Evolutionary conservation across 1,140 invertebrate species (phyloP), one percentile per base, ranked within the genome.

Genomic region (Drosophila trapezifrons): DNA sequence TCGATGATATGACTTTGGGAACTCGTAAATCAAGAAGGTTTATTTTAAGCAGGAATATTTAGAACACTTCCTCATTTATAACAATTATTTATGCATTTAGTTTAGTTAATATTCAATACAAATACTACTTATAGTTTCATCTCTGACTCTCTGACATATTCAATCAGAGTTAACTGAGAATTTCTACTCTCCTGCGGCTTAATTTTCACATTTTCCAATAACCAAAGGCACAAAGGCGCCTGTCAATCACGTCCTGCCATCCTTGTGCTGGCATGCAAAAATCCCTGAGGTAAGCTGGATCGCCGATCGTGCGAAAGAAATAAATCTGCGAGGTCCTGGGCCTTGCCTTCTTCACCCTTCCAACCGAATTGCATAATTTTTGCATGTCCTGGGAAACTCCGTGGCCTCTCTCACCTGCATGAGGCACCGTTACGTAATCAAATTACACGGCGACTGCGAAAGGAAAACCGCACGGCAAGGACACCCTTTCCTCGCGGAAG

Each of bases 371-470:
- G 62, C 62, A 69, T 27, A 42, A 71, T 69, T 62, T 76, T 57
- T 58, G 70, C 72, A 75, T 76, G 55, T 29, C 52, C 65, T 71
- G 80, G 78, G 78, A 82, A 85, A 77, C 59, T 58, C 58, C 17
- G 17, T 42, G 64, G 63, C 55, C 46, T n/a, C n/a, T n/a, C 75
- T 79, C 75, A 67, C 80, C 80, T 78, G 74, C 73, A 27, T n/a
- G n/a, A 57, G 37, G 25, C 37, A 54, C 64, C 67, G 76, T 27
- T 59, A 18, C 65, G 81, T 85, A 87, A 85, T 85, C 82, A 87
- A 85, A 85, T 85, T 85, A 85, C 82, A 75, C 59, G 80, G 78
- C 54, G 69, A 83, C 70, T 78, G 56, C 59, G 0, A 20, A 22
- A 54, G 60, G 59, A 25, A 60, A 47, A 40, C 45, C 60, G 55